Base-by-base conservation (phyloP, 2,113 vertebrate genomes). In the Mystacornis crossleyi region DNA sequence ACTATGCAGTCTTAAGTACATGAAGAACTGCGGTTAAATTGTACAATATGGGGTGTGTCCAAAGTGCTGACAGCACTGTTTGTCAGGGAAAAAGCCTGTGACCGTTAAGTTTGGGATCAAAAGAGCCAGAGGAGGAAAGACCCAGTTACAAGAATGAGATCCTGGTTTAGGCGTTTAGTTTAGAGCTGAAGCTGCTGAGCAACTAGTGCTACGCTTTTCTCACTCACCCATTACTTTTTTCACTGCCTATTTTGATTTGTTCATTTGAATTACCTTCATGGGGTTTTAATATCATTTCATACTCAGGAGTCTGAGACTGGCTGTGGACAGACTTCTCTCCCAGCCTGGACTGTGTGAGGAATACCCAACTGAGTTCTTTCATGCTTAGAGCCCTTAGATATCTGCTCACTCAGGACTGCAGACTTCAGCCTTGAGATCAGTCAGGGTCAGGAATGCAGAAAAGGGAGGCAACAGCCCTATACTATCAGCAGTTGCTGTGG, bases 101-200 rank as follows among this genome's bases (percentile, higher is more conserved):
- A 50, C 79, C 16, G 3, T 88, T 78, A 70, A 80, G 33, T n/a
- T 62, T 67, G 67, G 50, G 87, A 83, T 89, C 38, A 61, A 92
- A 73, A 36, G 45, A 92, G 64, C 62, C 34, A 54, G 64, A 78
- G 87, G 51, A 88, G 16, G 36, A 73, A 92, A 81, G 73, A 54
- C 23, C 47, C 54, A 80, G 10, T 88, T 81, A 62, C 67, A 67
- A 72, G 74, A 89, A 71, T n/a, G 23, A 88, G 60, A 73, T 78
- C 34, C 34, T 87, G 75, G 17, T 90, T 70, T 66, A 78, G 78
- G 54, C 34, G 71, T 75, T 29, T 53, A 75, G 40, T 81, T 95
- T 77, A 89, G 29, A 90, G 69, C 60, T 96, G 75, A 74, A 90
- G 55, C 75, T 93, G 67, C 81, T 94, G 75, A 92, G 82, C 80